Base-by-base conservation (phyloP, 2,797 vertebrate genomes). In the Podarcis siculus region DNA sequence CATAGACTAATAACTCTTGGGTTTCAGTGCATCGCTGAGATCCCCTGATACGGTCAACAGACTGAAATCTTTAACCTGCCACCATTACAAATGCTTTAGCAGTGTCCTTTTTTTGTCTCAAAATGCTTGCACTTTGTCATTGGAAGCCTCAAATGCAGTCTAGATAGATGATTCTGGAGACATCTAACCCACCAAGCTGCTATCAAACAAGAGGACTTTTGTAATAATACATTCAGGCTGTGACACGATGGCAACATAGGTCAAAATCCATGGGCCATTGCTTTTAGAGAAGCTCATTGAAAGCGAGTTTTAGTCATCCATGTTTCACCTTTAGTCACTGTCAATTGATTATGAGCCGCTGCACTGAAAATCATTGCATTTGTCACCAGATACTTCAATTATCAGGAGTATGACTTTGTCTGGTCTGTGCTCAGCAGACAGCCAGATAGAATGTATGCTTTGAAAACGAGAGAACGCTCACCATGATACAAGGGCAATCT, bases 201-300 rank as follows among this genome's bases (percentile, higher is more conserved):
- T 79, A 75, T 75, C 55, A 81, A 80, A 64, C 19, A 66, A 79
- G 58, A 2, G 27, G 15, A 5, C 19, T 79, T 83, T 8, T 71
- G 82, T 37, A 82, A 79, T 58, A 80, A 90, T 83, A 90, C n/a
- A 91, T 49, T 58, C 73, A 7, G 58, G 75, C 61, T 80, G 30
- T 75, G 64, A 17, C 82, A 75, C 42, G 45, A 66, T 32, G 4
- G 21, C 32, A 79, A 39, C 25, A 39, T n/a, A 76, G 79, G 61
- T 81, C 61, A 86, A 86, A 67, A 39, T 82, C 58, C 61, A 69
- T 12, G 30, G 71, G 1, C 42, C 37, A 73, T 12, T 73, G 72
- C 58, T 85, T 58, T 79, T 75, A 87, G 61, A 73, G 39, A n/a
- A 23, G 23, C 69, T 85, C 71, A 66, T 64, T 64, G 71, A 80